Base-by-base conservation (phyloP, 2,888 invertebrate species). In the Leucoma salicis region DNA sequence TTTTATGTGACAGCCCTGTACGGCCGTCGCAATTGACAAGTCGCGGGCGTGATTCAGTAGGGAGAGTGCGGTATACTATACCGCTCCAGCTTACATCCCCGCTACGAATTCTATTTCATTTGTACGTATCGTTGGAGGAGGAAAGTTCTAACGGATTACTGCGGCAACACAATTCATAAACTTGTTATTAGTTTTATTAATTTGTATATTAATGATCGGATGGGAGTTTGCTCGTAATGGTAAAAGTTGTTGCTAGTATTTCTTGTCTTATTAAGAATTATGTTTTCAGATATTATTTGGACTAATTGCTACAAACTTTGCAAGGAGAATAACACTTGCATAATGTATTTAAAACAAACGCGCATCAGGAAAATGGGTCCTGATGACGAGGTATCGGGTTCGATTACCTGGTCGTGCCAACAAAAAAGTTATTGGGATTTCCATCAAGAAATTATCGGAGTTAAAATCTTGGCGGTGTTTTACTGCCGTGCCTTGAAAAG, bases 1-100 rank as follows among this genome's bases (percentile, higher is more conserved):
- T 16, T 25, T 14, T 14, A 24, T 7, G 21, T 13, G 39, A 36
- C 31, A 47, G 31, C 50, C 44, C 47, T 53, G 46, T n/a, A 41
- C 21, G 31, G 39, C 21, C 35, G 35, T 27, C 27, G 15, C 44
- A 18, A 53, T 55, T 54, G 59, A 53, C 57, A 65, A 61, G 59
- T 56, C 54, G 62, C 57, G 54, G 51, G 60, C 53, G 58, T 53
- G 62, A 69, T 63, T 66, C 58, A 62, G 58, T 53, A 51, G 53
- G 49, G 53, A 53, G 37, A 46, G 24, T 48, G 49, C 39, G 55
- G 53, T 32, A 15, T 31, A 47, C 21, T 21, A 5, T 21, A 15
- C 10, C n/a, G 29, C 13, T 25, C n/a, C 46, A 38, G 16, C 36
- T 44, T 5, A 8, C 41, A 40, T 14, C 35, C 42, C 16, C 44